Conservation (phyloP, 2,888 invertebrate genomes). For the Panzeria rudis region DNA sequence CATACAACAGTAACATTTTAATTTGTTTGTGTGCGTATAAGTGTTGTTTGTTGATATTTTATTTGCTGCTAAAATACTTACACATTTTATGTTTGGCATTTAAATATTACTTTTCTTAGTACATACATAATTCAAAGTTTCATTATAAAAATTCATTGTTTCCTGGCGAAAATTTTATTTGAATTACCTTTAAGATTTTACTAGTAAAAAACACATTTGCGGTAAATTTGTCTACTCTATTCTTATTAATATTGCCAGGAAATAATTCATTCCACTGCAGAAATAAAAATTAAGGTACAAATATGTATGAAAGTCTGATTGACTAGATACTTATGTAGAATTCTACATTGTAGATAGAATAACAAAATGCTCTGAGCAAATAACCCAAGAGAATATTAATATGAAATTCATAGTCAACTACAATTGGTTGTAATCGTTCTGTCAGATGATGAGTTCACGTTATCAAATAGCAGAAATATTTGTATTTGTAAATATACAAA, state of each 20-base stretch:
- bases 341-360: not conserved
- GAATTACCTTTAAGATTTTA: too few relatives aligned
- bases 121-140: too few relatives aligned
- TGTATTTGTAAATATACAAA: not conserved
- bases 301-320: not conserved
- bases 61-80: too few relatives aligned
- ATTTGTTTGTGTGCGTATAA: too few relatives aligned
- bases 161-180: too few relatives aligned
- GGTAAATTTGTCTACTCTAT: too few relatives aligned
- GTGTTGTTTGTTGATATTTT: too few relatives aligned
- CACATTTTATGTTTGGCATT: too few relatives aligned
- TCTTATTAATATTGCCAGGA: not conserved
- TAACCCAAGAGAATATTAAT: constrained; percentile 32
- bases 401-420: not conserved
- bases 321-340: too few relatives aligned
- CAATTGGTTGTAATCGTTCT: constrained; percentile 24
- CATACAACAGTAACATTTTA: too few relatives aligned
- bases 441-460: constrained; percentile 1
- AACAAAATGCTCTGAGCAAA: constrained; percentile 18
- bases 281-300: not conserved
- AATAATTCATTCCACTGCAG: not conserved
- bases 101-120: too few relatives aligned
- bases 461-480: constrained; percentile 3
- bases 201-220: not conserved
- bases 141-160: too few relatives aligned